Conservation (phyloP, 2,888 invertebrate species). For the Xestobium rufovillosum region DNA sequence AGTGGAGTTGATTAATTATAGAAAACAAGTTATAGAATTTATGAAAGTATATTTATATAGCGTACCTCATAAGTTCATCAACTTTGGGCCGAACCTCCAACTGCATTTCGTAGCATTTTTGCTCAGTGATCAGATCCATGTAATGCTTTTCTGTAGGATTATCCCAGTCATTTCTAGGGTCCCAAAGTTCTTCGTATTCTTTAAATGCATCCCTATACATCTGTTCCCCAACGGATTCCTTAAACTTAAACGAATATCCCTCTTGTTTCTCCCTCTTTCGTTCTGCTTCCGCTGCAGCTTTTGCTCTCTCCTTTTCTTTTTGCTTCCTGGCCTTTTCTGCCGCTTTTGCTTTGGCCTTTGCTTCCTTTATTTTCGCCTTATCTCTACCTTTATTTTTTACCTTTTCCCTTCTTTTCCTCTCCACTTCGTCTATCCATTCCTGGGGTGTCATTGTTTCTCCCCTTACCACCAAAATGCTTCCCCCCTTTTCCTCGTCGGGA, state of each 20-base stretch:
- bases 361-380: conserved; percentile 30
- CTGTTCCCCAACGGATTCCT: conserved; percentile 37
- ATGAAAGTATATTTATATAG: too few relatives aligned
- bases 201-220: conserved; percentile 40
- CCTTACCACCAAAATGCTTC: conserved; percentile 50
- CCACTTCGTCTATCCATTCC: conserved; percentile 47
- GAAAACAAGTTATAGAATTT: conserved; percentile 6
- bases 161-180: conserved; percentile 42
- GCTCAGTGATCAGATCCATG: conserved; percentile 56
- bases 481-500: conserved; percentile 66
- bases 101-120: conserved; percentile 57
- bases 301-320: conserved; percentile 28
- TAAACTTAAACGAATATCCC: conserved; percentile 16
- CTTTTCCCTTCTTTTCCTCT: conserved; percentile 32
- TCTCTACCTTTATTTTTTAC: conserved; percentile 29
- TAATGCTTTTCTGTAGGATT: conserved; percentile 57
- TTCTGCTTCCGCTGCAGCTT: conserved; percentile 28
- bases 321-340: conserved; percentile 23
- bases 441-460: conserved; percentile 54
- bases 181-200: conserved; percentile 48
- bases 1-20: not conserved
- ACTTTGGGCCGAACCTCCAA: conserved; percentile 59
- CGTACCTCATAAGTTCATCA: conserved; percentile 55
- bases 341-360: conserved; percentile 23
- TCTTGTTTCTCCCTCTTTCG: conserved; percentile 44